phyloP scores from a whole-genome alignment of 2,888 invertebrate genomes.

The Brachyptera putata region DNA sequence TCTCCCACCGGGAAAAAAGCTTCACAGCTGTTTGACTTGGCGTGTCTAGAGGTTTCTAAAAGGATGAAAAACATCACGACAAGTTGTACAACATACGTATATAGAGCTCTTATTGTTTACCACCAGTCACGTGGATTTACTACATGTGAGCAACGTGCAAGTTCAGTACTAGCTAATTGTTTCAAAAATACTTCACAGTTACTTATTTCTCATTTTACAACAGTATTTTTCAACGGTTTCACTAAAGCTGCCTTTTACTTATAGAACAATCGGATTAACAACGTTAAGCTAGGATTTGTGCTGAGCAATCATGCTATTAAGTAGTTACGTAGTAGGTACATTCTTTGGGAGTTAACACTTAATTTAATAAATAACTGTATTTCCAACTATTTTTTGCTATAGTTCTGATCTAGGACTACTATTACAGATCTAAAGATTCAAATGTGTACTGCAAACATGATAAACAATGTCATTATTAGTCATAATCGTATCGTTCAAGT shows the following conservation, averaged over 20 bases:
- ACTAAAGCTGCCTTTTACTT: constrained; percentile 1
- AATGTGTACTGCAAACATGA: too few species aligned
- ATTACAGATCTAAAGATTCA: too few species aligned
- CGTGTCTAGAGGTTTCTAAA: too few species aligned
- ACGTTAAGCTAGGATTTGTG: constrained; percentile 1
- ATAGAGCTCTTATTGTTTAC: neutral
- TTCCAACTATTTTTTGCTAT: too few species aligned
- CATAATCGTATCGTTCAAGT: neutral
- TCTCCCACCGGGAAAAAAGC: too few species aligned
- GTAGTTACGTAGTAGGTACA: neutral
- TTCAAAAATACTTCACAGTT: constrained; percentile 3
- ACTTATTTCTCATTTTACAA: neutral
- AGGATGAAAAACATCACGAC: neutral
- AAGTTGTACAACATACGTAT: neutral
- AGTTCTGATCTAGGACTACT: too few species aligned
- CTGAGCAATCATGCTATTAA: neutral
- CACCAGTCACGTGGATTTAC: neutral
- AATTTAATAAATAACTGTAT: neutral
- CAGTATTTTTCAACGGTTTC: neutral
- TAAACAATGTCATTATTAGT: neutral
- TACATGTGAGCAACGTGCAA: neutral
- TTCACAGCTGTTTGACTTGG: too few species aligned
- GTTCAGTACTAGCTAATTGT: neutral
- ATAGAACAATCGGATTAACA: neutral
- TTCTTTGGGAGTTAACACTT: neutral